A percentile compares a stretch with the other conserved stretches of the same genome.
phyloP scores from a whole-genome alignment of 2,113 vertebrate species.

The Corythaixoides concolor region DNA sequence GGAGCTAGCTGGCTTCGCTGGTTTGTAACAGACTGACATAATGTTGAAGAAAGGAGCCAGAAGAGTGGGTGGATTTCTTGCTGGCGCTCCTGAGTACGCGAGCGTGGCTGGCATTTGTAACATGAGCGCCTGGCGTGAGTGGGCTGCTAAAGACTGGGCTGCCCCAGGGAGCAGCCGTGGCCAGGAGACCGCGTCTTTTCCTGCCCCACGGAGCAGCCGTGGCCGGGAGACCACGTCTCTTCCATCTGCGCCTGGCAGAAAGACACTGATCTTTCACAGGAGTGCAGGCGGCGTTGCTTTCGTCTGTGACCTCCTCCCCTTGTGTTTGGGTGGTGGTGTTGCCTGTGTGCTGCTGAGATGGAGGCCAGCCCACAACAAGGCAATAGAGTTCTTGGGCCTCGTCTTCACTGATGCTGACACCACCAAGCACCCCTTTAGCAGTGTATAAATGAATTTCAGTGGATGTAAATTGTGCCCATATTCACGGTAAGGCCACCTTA shows the following conservation, averaged over 20 bases:
- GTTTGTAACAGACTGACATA: neutral
- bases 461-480: neutral
- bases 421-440: fast-evolving
- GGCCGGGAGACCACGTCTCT: neutral
- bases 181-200: neutral
- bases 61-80: neutral
- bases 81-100: fast-evolving
- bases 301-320: neutral
- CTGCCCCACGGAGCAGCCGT: neutral
- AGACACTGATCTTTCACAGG: fast-evolving
- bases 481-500: fast-evolving
- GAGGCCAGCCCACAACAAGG: neutral
- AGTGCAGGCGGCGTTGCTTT: fast-evolving
- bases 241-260: neutral
- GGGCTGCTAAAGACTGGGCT: neutral
- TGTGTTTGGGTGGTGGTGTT: neutral
- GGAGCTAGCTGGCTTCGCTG: neutral
- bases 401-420: fast-evolving
- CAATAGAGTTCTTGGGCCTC: neutral
- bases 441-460: neutral
- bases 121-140: fast-evolving
- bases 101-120: neutral
- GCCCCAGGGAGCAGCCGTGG: neutral
- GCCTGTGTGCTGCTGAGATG: neutral
- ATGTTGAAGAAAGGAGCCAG: neutral